Percentiles rank a stretch among this genome's conserved stretches.
These are phyloP conservation scores for Zeus faber DNA, from an alignment of 2,113 vertebrate species.

Conservation along the genomic window DNA sequence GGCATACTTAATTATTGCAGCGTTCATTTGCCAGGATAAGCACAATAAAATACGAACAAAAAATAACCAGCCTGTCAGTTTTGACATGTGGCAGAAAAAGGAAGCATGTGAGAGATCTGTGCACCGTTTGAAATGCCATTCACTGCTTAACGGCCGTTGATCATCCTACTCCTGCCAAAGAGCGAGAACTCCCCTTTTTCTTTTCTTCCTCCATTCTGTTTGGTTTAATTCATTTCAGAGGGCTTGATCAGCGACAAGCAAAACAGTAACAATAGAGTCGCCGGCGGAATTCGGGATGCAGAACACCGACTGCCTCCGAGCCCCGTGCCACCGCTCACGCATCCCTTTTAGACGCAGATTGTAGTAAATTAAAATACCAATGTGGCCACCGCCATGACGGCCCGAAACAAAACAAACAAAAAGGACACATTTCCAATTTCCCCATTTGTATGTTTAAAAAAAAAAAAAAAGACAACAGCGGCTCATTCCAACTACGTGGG, in stretches of 20 bases:
- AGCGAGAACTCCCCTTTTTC: constrained; percentile 8
- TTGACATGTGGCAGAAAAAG: constrained; percentile 20
- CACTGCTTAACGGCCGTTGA: constrained; percentile 13
- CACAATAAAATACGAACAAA: constrained; percentile 31
- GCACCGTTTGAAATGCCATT: constrained; percentile 29
- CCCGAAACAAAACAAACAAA: too few relatives aligned
- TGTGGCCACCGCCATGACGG: too few relatives aligned
- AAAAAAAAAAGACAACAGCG: too few relatives aligned
- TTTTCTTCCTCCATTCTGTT: constrained; percentile 15
- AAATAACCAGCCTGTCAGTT: constrained; percentile 10
- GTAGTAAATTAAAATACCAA: too few relatives aligned
- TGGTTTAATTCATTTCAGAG: neutral
- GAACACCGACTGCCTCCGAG: too few relatives aligned
- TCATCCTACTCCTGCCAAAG: too few relatives aligned
- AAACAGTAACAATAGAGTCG: neutral
- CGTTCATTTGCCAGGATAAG: constrained; percentile 51
- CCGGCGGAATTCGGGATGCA: too few relatives aligned
- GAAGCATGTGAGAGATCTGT: constrained; percentile 37
- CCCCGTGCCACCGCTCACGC: too few relatives aligned
- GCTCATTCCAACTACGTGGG: too few relatives aligned
- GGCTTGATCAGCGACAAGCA: constrained; percentile 9
- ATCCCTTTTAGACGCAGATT: too few relatives aligned
- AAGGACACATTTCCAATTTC: too few relatives aligned
- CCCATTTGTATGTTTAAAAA: too few relatives aligned
- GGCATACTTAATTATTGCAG: constrained; percentile 52